Evolutionary conservation across 2,888 invertebrate species (phyloP), one percentile per base, ranked within the genome.

Genomic region (Ophraella communa): DNA sequence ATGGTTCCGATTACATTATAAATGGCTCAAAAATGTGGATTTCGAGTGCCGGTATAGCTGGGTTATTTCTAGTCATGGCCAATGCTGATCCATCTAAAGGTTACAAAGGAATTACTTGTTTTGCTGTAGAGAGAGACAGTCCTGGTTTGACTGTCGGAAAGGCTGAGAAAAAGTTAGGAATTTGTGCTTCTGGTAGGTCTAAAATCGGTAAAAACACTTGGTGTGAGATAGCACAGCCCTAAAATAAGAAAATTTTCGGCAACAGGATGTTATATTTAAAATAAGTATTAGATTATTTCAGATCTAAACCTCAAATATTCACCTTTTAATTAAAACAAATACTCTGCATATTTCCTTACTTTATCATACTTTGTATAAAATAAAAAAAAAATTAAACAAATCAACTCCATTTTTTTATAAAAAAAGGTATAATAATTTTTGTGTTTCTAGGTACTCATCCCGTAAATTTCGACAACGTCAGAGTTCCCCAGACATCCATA

Each of bases 11-110:
- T 75, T 98, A 88, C 80, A 80, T 98, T 58, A 86, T 98, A 69
- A 97, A 94, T 81, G 98, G 98, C 47, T 91, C 93, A 10, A 98
- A 98, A 85, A 93, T 96, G 92, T 98, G 98, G 98, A 98, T 98
- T 72, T 96, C 96, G 0, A 97, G 96, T 83, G 95, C 98, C 0
- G 96, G 95, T 77, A 87, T 96, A 55, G 95, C 98, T 60, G 95
- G 93, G 21, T 86, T 97, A 7, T 98, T 96, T 83, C 83, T 98
- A 5, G 94, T 98, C 7, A 94, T 98, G 88, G 97, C 96, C 1
- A 98, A 97, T 80, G 95, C 93, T 66, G 90, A 96, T 82, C 93
- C 94, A 10, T 88, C 91, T 4, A 78, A 95, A 93, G 94, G 96
- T 18, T 96, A 98, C 84, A 93, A 90, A 83, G 98, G 98, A 47